Evolutionary conservation across 2,888 invertebrate species (phyloP).

Genomic region (Digitonthophagus gazella): DNA sequence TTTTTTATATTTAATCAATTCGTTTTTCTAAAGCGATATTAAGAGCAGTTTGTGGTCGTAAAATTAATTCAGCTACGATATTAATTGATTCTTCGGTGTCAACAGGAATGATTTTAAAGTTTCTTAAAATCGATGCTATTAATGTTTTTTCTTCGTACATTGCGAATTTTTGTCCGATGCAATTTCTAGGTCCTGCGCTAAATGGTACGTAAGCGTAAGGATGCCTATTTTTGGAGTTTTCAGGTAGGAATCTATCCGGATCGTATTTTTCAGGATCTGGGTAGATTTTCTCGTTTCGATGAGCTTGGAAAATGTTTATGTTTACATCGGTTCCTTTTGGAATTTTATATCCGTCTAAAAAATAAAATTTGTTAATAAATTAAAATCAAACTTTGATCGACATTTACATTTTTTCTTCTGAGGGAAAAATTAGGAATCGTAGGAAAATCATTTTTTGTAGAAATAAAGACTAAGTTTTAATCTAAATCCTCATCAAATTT

Average conservation of each 20-base stretch:
- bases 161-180: conserved; percentile 27
- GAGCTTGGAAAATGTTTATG: conserved; percentile 19
- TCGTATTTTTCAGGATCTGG: conserved; percentile 21
- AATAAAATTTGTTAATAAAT: too few relatives aligned
- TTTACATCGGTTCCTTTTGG: conserved; percentile 18
- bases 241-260: conserved; percentile 24
- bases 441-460: too few relatives aligned
- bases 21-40: conserved; percentile 18
- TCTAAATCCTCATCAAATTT: too few relatives aligned
- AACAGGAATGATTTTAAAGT: conserved; percentile 20
- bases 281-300: conserved; percentile 17
- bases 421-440: too few relatives aligned
- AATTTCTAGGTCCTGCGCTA: conserved; percentile 25
- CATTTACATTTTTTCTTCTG: too few relatives aligned
- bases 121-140: conserved; percentile 23
- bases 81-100: conserved; percentile 17
- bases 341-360: conserved; percentile 30
- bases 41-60: conserved; percentile 20
- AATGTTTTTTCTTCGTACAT: conserved; percentile 27
- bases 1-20: not conserved
- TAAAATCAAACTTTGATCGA: too few relatives aligned
- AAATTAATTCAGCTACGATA: conserved; percentile 16
- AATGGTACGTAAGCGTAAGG: conserved; percentile 24
- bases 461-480: too few relatives aligned
- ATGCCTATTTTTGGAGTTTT: conserved; percentile 21